Evolutionary conservation across 1,140 invertebrate genomes (phyloP).

Genomic region (Aphaenogaster rudis): DNA sequence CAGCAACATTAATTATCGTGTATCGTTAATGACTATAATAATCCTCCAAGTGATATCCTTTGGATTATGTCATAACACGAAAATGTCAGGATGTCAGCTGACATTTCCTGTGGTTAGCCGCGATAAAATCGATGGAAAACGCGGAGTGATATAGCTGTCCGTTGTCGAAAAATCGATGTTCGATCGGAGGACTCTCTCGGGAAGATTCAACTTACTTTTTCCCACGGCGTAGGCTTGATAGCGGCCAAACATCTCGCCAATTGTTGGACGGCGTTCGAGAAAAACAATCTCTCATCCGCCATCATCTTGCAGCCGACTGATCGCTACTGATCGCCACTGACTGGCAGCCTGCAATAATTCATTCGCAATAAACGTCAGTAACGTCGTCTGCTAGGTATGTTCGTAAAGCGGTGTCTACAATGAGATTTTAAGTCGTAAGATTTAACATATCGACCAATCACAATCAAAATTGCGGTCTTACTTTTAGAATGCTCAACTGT

Average conservation of each 20-base stretch:
- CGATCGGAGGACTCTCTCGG: neutral
- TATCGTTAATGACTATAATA: neutral
- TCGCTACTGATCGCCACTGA: neutral
- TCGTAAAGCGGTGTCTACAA: too few relatives aligned
- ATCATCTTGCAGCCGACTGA: constrained; percentile 82
- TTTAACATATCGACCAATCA: too few relatives aligned
- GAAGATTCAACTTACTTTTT: constrained; percentile 90
- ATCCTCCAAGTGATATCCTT: constrained; percentile 18
- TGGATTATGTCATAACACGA: constrained; percentile 69
- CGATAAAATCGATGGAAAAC: neutral
- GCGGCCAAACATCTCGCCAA: constrained; percentile 95
- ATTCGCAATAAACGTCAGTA: neutral
- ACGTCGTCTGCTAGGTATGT: too few relatives aligned
- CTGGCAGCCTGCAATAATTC: neutral
- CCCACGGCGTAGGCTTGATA: constrained; percentile 95
- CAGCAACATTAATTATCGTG: constrained; percentile 1
- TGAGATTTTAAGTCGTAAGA: too few relatives aligned
- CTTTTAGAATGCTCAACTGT: too few relatives aligned
- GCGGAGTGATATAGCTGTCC: neutral
- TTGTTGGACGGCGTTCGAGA: constrained; percentile 95
- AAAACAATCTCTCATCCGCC: constrained; percentile 92
- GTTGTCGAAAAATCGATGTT: neutral
- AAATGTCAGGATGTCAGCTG: constrained; percentile 66
- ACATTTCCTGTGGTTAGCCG: constrained; percentile 39
- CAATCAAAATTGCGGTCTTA: too few relatives aligned